Conservation (phyloP, 1,140 invertebrate species). For the Sarcophaga bullata region DNA sequence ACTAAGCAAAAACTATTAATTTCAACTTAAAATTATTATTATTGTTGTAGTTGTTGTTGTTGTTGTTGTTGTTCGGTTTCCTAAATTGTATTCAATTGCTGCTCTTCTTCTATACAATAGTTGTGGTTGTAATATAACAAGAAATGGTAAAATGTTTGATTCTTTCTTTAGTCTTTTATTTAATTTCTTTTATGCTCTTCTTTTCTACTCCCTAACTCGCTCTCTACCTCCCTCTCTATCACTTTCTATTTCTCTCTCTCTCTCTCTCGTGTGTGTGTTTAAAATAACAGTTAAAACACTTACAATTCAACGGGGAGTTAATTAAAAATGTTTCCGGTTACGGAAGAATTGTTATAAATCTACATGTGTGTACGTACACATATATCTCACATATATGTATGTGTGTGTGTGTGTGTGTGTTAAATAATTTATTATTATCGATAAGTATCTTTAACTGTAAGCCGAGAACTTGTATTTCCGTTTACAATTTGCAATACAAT, state of each 20-base stretch:
- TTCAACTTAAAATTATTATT: constrained; percentile 1
- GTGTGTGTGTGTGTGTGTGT: neutral
- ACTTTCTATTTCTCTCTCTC: no score
- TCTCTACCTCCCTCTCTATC: neutral
- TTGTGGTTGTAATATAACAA: no score
- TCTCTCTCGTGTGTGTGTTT: neutral
- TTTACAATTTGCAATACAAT: constrained; percentile 39
- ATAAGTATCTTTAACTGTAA: constrained; percentile 33
- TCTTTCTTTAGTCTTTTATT: neutral
- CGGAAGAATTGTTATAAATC: constrained; percentile 40
- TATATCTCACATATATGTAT: neutral
- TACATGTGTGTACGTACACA: constrained; percentile 16
- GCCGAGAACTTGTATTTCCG: constrained; percentile 31
- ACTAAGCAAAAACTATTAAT: constrained; percentile 6
- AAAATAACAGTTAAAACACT: constrained; percentile 25
- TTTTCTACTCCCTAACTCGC: neutral
- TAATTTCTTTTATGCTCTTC: no score
- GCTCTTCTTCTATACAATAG: neutral
- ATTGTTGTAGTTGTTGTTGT: neutral
- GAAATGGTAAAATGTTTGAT: neutral
- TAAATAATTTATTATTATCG: constrained; percentile 27
- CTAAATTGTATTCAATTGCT: neutral
- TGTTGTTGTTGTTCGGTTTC: neutral
- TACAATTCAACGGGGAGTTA: constrained; percentile 36
- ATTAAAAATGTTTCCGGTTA: constrained; percentile 41